These are phyloP conservation scores for Scaptomyza hsui DNA, from an alignment of 1,140 invertebrate species.

Conservation along the genomic window DNA sequence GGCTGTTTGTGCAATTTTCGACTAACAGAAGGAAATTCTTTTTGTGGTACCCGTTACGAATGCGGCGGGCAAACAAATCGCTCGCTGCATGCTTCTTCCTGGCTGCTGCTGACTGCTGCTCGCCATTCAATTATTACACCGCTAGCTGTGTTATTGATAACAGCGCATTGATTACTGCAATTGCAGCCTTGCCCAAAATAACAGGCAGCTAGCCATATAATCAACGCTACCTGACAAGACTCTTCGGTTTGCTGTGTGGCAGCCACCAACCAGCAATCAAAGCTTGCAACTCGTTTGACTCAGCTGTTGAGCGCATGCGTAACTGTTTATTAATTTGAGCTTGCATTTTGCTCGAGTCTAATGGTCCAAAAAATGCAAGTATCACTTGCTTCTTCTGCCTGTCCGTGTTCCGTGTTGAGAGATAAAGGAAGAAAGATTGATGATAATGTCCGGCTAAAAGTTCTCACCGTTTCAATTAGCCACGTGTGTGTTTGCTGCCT, in stretches of 20 bases:
- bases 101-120: slow-evolving; percentile 9
- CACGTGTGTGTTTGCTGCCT: slow-evolving; percentile 22
- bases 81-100: not conserved
- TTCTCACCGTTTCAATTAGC: slow-evolving; percentile 48
- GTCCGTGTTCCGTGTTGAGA: slow-evolving; percentile 16
- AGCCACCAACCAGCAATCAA: slow-evolving; percentile 14
- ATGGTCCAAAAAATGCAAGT: not conserved
- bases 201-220: slow-evolving; percentile 42
- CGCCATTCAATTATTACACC: slow-evolving; percentile 46
- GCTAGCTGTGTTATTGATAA: slow-evolving; percentile 61
- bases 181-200: slow-evolving; percentile 51
- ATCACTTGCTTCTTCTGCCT: slow-evolving; percentile 42
- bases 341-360: slow-evolving; percentile 31
- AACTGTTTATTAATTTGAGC: slow-evolving; percentile 77
- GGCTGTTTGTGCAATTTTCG: slow-evolving; percentile 70
- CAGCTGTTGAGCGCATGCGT: slow-evolving; percentile 62
- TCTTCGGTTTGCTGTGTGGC: too few relatives aligned
- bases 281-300: slow-evolving; percentile 57
- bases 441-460: slow-evolving; percentile 40
- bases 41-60: slow-evolving; percentile 42
- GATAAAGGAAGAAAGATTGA: slow-evolving; percentile 38
- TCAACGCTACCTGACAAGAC: slow-evolving; percentile 25
- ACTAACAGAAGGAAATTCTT: slow-evolving; percentile 54
- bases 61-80: slow-evolving; percentile 38
- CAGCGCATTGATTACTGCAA: slow-evolving; percentile 57